Conservation (phyloP, 2,113 vertebrate species). For the Microtus ochrogaster region DNA sequence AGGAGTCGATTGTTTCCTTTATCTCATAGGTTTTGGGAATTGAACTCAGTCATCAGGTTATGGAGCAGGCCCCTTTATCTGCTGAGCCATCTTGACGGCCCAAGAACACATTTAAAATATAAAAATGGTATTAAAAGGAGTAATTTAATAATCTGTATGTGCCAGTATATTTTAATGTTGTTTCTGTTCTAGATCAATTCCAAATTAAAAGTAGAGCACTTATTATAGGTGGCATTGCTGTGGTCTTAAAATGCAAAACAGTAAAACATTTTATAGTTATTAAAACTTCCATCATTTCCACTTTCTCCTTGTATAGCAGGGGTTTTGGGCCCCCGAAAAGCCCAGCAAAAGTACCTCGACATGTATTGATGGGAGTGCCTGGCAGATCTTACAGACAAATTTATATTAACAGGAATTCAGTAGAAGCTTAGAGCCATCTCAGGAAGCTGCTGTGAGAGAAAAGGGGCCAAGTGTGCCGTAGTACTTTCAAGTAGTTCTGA, state of each 20-base stretch:
- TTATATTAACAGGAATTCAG: not conserved
- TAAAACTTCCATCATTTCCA: not conserved
- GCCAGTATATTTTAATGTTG: not conserved
- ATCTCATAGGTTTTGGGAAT: not conserved
- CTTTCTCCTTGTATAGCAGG: not conserved
- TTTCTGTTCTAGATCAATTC: not conserved
- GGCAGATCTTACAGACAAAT: not conserved
- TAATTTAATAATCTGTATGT: not conserved
- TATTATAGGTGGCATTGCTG: not conserved
- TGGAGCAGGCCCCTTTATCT: not conserved
- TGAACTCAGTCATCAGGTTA: not conserved
- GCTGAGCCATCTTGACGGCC: not conserved
- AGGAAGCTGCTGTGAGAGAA: not conserved
- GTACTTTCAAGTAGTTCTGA: not conserved
- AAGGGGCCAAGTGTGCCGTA: accelerated
- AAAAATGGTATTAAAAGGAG: not conserved
- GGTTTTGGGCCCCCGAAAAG: not conserved
- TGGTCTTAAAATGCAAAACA: not conserved
- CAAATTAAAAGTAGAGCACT: not conserved
- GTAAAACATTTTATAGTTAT: not conserved
- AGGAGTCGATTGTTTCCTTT: not conserved
- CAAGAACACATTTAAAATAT: constrained; percentile 25
- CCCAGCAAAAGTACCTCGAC: not conserved
- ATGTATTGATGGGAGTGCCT: not conserved
- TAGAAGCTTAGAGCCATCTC: not conserved